Evolutionary conservation across 2,797 vertebrate species (phyloP).

Genomic region (Ptychobarbus kaznakovi): DNA sequence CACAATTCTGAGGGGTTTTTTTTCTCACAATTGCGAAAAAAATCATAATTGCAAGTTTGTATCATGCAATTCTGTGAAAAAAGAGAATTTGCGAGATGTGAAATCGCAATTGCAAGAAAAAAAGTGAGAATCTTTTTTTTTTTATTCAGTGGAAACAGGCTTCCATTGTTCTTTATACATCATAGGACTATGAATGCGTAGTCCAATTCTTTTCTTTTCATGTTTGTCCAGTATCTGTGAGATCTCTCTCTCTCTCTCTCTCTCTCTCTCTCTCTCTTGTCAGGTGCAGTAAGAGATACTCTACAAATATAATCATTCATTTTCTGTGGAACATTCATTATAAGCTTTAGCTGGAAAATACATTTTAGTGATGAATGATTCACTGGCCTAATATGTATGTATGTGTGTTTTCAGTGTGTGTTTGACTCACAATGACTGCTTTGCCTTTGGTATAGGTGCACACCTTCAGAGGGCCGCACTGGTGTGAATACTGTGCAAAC

Average conservation of each 20-base stretch:
- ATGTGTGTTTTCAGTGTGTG: neutral
- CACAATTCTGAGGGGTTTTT: too few species aligned
- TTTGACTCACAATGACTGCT: slow-evolving; percentile 61
- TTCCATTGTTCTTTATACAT: neutral
- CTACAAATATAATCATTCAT: neutral
- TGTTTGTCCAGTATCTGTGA: neutral
- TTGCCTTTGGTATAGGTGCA: slow-evolving; percentile 85
- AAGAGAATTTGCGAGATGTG: neutral
- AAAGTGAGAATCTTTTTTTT: neutral
- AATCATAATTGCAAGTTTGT: neutral
- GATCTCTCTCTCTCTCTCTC: neutral
- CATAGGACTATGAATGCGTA: neutral
- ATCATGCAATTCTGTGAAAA: neutral
- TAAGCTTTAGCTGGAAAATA: slow-evolving; percentile 12
- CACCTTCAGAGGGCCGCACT: slow-evolving; percentile 95
- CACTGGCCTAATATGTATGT: neutral
- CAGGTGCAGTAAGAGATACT: neutral
- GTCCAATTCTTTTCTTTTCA: neutral
- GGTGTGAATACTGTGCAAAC: slow-evolving; percentile 99
- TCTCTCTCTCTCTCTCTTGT: neutral
- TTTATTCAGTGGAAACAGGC: neutral
- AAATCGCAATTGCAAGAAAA: neutral
- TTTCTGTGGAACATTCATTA: neutral
- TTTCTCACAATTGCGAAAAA: neutral
- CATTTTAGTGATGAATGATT: slow-evolving; percentile 6